Conservation (phyloP, 2,888 invertebrate genomes). For the Coleophora deauratella region DNA sequence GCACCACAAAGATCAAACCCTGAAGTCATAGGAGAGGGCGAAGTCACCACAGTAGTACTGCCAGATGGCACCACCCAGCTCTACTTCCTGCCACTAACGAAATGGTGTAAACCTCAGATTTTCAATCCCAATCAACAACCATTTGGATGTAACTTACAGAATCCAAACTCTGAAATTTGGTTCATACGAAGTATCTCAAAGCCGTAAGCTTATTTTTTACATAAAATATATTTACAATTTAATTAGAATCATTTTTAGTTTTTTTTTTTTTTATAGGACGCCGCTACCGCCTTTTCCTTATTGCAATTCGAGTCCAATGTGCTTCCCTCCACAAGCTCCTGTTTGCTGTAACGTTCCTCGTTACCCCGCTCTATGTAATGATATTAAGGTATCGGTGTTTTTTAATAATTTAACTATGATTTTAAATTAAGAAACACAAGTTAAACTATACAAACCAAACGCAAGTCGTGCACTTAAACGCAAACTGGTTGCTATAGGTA, state of each 20-base stretch:
- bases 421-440: too few relatives aligned
- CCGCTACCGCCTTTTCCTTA: constrained; percentile 8
- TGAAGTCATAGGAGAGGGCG: constrained; percentile 54
- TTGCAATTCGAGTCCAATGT: too few relatives aligned
- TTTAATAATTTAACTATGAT: too few relatives aligned
- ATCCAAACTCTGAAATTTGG: constrained; percentile 34
- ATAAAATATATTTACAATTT: constrained; percentile 3
- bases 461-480: too few relatives aligned
- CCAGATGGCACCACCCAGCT: constrained; percentile 51
- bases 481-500: too few relatives aligned
- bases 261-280: constrained; percentile 1
- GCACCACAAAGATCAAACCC: constrained; percentile 16
- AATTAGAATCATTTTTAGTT: background rate
- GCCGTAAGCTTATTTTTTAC: constrained; percentile 41
- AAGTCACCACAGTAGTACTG: constrained; percentile 37
- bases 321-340: constrained; percentile 3
- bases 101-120: constrained; percentile 22
- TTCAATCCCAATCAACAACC: constrained; percentile 10
- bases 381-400: constrained; percentile 20
- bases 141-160: too few relatives aligned
- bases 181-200: constrained; percentile 42
- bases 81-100: constrained; percentile 41
- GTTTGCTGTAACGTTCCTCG: constrained; percentile 7
- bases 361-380: constrained; percentile 7
- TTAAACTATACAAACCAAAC: too few relatives aligned